Conservation (phyloP, 2,113 vertebrate species). For the Solea solea region DNA sequence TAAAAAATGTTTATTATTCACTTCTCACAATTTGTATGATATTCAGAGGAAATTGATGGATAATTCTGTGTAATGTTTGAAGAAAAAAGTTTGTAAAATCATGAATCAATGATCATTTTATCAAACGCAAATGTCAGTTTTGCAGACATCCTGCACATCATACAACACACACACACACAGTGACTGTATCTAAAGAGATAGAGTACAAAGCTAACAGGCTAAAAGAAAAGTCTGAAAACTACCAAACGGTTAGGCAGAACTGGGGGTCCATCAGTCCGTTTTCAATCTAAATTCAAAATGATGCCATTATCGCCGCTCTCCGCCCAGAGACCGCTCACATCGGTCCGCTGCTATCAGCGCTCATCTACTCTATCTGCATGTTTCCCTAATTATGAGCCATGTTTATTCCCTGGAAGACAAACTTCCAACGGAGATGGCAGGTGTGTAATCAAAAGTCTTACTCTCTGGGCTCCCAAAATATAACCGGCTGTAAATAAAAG, state of each 20-base stretch:
- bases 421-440: constrained; percentile 71
- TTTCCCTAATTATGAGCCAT: constrained; percentile 70
- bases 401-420: constrained; percentile 69
- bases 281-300: constrained; percentile 49
- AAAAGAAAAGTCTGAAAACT: constrained; percentile 24
- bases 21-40: too few species aligned
- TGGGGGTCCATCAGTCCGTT: constrained; percentile 43
- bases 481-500: constrained; percentile 62
- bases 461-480: constrained; percentile 63
- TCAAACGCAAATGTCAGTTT: neutral
- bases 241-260: constrained; percentile 17
- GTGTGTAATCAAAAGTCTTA: constrained; percentile 73
- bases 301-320: constrained; percentile 63
- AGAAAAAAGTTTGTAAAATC: neutral
- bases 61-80: too few species aligned
- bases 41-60: too few species aligned
- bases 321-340: constrained; percentile 50
- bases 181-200: neutral
- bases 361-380: constrained; percentile 53
- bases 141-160: constrained; percentile 10
- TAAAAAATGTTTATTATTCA: too few species aligned
- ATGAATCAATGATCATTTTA: neutral
- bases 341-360: constrained; percentile 26
- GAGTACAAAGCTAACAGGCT: constrained; percentile 42
- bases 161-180: constrained; percentile 4